Evolutionary conservation across 2,113 vertebrate species (phyloP), one percentile per base, ranked within the genome.

Genomic region (Malurus cyaneus): DNA sequence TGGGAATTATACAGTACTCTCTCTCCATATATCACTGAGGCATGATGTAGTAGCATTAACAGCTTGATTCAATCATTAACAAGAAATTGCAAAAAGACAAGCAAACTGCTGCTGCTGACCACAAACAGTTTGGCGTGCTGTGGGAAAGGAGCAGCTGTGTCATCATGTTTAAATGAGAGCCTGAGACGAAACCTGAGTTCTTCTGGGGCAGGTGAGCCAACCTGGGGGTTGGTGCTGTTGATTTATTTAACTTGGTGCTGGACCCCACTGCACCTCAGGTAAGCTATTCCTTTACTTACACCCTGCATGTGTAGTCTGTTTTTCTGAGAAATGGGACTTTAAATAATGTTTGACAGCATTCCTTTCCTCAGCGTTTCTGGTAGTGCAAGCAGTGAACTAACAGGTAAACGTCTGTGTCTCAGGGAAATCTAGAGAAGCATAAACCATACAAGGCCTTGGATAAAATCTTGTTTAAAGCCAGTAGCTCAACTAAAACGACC

Each of bases 41-140:
- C 20, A 26, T 15, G 18, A 41, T 52, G 41, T 61, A 80, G 12
- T 32, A 34, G 19, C 7, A 18, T 28, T 64, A 72, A 49, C 41
- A 72, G 28, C 32, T 41, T 61, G 50, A 50, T 28, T 69, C 42
- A 86, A 7, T 88, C 80, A 90, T 90, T 92, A 92, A 94, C 74
- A 56, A 53, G 46, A 80, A 90, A 61, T 39, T 42, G 42, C 36
- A 69, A 47, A 53, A 88, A 23, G 31, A 42, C 13, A 77, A 81
- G 19, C 19, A 41, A 56, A 44, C 46, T 72, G 26, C 47, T 6
- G 4, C 47, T 1, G 32, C 28, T 57, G 42, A 60, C 18, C n/a
- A 49, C 42, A 36, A 42, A 42, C 10, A 14, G 10, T 47, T 56
- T 34, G 50, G 13, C n/a, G 12, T 20, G 32, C 0, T 3, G 54